Evolutionary conservation across 2,888 invertebrate species (phyloP).

Genomic region (Pristionchus exspectatus): DNA sequence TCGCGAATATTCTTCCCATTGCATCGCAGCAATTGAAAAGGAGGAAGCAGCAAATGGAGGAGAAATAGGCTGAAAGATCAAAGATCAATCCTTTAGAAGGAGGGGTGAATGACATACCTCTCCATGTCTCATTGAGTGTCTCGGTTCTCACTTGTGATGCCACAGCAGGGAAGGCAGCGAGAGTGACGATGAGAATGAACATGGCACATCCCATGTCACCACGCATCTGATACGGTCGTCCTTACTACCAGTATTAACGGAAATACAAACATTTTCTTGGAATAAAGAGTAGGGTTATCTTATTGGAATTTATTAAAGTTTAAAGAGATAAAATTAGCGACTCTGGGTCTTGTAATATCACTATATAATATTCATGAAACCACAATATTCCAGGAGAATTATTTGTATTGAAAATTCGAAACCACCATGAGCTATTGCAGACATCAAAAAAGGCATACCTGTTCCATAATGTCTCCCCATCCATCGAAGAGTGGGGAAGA

Average conservation of each 20-base stretch:
- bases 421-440: no score
- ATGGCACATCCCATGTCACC: background rate
- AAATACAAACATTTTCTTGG: no score
- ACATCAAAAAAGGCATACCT: background rate
- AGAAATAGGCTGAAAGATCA: slow-evolving; percentile 64
- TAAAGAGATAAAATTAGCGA: no score
- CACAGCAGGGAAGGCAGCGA: slow-evolving; percentile 66
- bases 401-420: no score
- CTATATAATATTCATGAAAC: no score
- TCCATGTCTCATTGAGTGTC: slow-evolving; percentile 65
- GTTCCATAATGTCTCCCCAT: slow-evolving; percentile 22
- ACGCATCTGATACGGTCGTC: background rate
- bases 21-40: slow-evolving; percentile 67
- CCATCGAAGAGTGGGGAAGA: background rate
- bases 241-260: background rate
- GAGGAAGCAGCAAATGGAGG: slow-evolving; percentile 66
- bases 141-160: slow-evolving; percentile 64
- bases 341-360: no score
- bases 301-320: no score
- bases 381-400: no score
- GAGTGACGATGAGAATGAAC: slow-evolving; percentile 63
- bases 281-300: no score
- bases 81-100: background rate
- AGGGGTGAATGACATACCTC: slow-evolving; percentile 54
- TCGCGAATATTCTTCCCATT: slow-evolving; percentile 62